These are phyloP conservation scores for Nerophis lumbriciformis DNA, from an alignment of 2,113 vertebrate genomes.

Conservation along the genomic window DNA sequence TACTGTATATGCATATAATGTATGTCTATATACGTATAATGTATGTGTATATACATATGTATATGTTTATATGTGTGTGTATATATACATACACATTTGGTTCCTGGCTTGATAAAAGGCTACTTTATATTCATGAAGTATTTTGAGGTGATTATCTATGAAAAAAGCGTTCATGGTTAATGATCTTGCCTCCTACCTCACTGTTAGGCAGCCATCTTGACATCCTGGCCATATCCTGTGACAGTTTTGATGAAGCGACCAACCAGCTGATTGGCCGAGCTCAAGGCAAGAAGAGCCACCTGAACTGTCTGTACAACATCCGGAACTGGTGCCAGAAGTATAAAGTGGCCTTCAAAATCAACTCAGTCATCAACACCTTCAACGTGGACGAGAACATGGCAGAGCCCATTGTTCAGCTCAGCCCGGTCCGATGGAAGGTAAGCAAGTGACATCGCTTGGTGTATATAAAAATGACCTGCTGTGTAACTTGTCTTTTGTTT, in stretches of 20 bases:
- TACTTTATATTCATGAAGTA: neutral
- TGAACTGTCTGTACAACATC: constrained; percentile 81
- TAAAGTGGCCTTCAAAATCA: constrained; percentile 91
- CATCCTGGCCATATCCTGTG: constrained; percentile 91
- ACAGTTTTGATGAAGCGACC: constrained; percentile 87
- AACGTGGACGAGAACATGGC: constrained; percentile 88
- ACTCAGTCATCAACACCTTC: constrained; percentile 90
- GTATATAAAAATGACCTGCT: neutral
- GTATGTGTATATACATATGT: too few species aligned
- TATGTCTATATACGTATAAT: too few species aligned
- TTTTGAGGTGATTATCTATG: neutral
- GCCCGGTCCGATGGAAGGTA: constrained; percentile 93
- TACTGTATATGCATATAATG: too few species aligned
- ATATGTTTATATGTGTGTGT: too few species aligned
- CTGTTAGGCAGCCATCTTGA: constrained; percentile 82
- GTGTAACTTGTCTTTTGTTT: neutral
- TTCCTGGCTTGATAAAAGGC: neutral
- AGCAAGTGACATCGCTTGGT: neutral
- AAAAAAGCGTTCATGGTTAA: neutral
- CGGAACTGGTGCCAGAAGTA: constrained; percentile 81
- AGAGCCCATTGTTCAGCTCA: constrained; percentile 73
- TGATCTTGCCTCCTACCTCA: neutral
- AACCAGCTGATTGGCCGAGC: constrained; percentile 84
- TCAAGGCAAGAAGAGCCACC: constrained; percentile 84
- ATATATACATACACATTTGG: neutral